Evolutionary conservation across 2,888 invertebrate genomes (phyloP), one percentile per base, ranked within the genome.

Genomic region (Ptychoptera albimana): DNA sequence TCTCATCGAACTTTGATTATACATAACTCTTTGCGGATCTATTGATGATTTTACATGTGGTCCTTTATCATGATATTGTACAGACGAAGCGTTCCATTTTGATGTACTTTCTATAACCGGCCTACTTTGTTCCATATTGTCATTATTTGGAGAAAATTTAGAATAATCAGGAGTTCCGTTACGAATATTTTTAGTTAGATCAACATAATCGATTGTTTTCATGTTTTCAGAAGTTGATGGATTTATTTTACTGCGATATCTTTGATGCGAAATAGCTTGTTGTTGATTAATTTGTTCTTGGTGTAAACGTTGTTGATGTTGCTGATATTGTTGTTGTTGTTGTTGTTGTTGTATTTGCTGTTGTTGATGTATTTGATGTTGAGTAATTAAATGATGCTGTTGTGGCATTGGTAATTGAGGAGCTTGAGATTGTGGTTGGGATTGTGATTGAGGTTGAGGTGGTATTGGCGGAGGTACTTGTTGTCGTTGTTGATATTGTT

Each of bases 261-360:
- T 23, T 23, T 23, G 23, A 3, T 23, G 14, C 16, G 16, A 23
- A 16, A 29, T 23, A 16, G 15, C 8, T 37, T 14, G 37, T 37
- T 14, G 37, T 3, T 14, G 15, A 11, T 37, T 14, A 16, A 15
- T 7, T 15, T 37, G 37, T 37, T 37, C 15, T 15, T 30, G 30
- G 8, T 29, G 40, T 3, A 16, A 16, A 11, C 32, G 32, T 38
- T 43, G 37, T 80, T 1, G 89, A 88, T 1, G 88, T 88, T 63
- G 89, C 88, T 1, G 89, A 87, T 5, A 86, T 81, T 43, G 87
- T 87, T 59, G 86, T 79, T 0, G 89, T 81, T 43, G 87, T 87
- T 59, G 86, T 79, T 0, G 89, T 85, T 0, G 89, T 89, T 43
- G 89, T 69, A 66, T 91, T 89, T 48, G 91, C 65, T 0, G 88